These are phyloP conservation scores for Podarcis lilfordi DNA, from an alignment of 2,797 vertebrate species.

Conservation along the genomic window DNA sequence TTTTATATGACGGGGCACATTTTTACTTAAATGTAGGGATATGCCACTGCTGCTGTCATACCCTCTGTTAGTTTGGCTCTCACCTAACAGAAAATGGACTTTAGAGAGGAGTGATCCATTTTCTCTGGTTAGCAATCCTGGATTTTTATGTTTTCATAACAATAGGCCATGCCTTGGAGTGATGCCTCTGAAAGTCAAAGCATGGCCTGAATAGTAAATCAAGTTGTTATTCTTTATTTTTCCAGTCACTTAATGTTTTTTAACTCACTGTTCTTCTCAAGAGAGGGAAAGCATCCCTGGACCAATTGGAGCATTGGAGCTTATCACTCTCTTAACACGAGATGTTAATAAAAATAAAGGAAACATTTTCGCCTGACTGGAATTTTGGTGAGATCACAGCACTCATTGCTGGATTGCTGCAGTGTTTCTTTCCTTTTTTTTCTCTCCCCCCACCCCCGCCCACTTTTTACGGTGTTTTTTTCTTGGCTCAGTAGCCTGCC, in stretches of 20 bases:
- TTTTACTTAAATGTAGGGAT: not conserved
- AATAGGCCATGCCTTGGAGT: not conserved
- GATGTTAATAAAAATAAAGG: constrained; percentile 48
- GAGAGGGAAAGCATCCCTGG: constrained; percentile 2
- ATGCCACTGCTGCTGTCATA: not conserved
- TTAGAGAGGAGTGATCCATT: constrained; percentile 19
- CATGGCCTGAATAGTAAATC: constrained; percentile 5
- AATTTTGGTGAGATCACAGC: constrained; percentile 44
- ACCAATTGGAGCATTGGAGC: constrained; percentile 11
- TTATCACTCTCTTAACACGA: constrained; percentile 34
- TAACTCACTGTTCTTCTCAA: constrained; percentile 15
- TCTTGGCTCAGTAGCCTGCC: constrained; percentile 58
- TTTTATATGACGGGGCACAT: not conserved
- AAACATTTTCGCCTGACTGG: constrained; percentile 29
- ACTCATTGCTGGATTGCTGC: constrained; percentile 33
- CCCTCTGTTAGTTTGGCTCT: not conserved
- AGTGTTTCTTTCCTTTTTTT: constrained; percentile 39
- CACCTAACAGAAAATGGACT: not conserved
- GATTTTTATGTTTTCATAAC: constrained; percentile 31
- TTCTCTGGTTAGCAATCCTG: not conserved
- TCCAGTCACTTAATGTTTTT: constrained; percentile 28
- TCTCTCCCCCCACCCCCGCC: no score
- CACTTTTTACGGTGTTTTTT: constrained; percentile 16
- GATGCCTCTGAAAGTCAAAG: constrained; percentile 6
- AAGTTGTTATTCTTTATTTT: constrained; percentile 3